A percentile compares a stretch with the other conserved stretches of the same genome.
phyloP scores from a whole-genome alignment of 2,888 invertebrate species.

The Diarsia brunnea region DNA sequence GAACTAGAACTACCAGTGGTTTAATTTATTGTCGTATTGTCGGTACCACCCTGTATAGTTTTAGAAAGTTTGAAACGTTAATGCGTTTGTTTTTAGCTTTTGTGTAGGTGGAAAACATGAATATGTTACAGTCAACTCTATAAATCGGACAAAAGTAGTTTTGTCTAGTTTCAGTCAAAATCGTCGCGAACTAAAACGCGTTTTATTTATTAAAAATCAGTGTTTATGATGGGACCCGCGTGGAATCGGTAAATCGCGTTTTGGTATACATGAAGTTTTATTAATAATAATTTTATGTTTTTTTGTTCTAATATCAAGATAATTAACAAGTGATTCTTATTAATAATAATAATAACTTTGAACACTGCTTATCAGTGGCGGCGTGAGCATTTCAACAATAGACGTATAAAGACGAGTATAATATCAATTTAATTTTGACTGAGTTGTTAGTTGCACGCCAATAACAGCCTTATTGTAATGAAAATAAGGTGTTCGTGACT shows the following conservation, averaged over 20 bases:
- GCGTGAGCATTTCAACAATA: neutral
- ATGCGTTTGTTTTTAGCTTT: neutral
- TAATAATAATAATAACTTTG: too few relatives aligned
- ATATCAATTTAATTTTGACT: neutral
- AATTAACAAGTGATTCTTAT: too few relatives aligned
- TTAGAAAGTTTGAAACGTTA: constrained; percentile 24
- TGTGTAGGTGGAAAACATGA: neutral
- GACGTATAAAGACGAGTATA: neutral
- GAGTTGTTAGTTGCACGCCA: too few relatives aligned
- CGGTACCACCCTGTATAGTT: too few relatives aligned
- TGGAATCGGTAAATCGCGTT: too few relatives aligned
- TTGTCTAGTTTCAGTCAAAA: neutral
- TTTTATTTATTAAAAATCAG: too few relatives aligned
- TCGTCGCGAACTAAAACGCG: neutral
- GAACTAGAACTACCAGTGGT: too few relatives aligned
- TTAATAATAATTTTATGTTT: neutral
- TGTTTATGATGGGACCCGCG: too few relatives aligned
- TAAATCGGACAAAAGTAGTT: neutral
- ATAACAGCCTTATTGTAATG: neutral
- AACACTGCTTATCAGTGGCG: too few relatives aligned
- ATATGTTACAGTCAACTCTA: neutral
- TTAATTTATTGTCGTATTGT: too few relatives aligned
- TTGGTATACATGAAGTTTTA: neutral
- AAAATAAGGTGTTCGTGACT: neutral
- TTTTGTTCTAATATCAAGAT: too few relatives aligned